phyloP scores from a whole-genome alignment of 1,140 invertebrate species.

The Drosophila orena region DNA sequence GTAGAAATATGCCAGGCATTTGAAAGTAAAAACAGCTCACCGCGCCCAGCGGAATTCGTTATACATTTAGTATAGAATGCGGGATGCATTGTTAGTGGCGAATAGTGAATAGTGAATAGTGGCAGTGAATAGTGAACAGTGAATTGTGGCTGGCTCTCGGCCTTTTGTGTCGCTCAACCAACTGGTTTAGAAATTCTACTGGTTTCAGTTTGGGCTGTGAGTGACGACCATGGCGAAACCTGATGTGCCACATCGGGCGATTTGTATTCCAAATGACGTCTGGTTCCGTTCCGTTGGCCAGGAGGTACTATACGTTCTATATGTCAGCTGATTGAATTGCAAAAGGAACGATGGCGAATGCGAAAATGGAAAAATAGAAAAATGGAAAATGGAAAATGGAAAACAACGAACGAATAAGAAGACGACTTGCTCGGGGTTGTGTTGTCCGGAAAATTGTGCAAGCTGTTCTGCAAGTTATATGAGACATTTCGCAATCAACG shows the following conservation, averaged over 20 bases:
- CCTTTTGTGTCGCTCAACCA: conserved; percentile 69
- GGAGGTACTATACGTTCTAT: conserved; percentile 29
- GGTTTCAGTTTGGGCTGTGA: conserved; percentile 23
- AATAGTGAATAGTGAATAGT: neutral
- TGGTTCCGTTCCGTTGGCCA: conserved; percentile 66
- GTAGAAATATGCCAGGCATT: conserved; percentile 61
- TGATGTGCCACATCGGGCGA: conserved; percentile 74
- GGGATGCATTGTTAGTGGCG: conserved; percentile 39
- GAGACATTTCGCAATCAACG: conserved; percentile 60
- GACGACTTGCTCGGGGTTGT: neutral
- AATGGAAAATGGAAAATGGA: neutral
- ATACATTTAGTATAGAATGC: conserved; percentile 50
- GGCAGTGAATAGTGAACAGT: neutral
- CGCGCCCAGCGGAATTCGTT: conserved; percentile 74
- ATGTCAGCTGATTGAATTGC: conserved; percentile 76
- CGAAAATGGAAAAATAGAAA: conserved; percentile 7
- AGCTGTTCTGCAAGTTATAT: conserved; percentile 49
- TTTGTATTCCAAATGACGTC: conserved; percentile 79
- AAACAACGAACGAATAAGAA: conserved; percentile 4
- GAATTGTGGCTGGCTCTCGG: conserved; percentile 11
- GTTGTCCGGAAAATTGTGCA: conserved; percentile 31
- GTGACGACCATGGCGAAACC: conserved; percentile 75
- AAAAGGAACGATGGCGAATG: conserved; percentile 36
- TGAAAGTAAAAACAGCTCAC: conserved; percentile 74
- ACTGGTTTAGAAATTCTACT: conserved; percentile 73